A percentile compares a stretch with the other conserved stretches of the same genome.
These are phyloP conservation scores for Camponotus vicinus DNA, from an alignment of 1,140 invertebrate genomes.

Conservation along the genomic window DNA sequence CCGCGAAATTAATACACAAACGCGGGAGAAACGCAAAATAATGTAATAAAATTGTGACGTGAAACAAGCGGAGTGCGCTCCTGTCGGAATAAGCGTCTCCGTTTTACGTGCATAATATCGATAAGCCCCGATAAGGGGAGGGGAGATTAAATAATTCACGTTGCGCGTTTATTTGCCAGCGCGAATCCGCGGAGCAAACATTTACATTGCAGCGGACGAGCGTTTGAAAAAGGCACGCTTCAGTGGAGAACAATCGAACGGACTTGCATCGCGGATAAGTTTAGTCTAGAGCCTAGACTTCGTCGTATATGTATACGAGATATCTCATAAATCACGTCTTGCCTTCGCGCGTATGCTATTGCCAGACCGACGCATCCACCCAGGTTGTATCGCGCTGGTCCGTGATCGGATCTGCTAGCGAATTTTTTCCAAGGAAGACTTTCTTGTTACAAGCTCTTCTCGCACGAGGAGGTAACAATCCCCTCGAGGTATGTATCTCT, in stretches of 20 bases:
- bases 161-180: not conserved
- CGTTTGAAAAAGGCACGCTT: constrained; percentile 1
- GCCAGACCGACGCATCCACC: constrained; percentile 1
- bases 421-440: constrained; percentile 43
- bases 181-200: constrained; percentile 5
- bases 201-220: not conserved
- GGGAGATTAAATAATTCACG: not conserved
- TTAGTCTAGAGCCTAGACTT: constrained; percentile 39
- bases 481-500: constrained; percentile 3
- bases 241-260: not conserved
- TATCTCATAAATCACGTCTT: constrained; percentile 73
- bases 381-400: not conserved
- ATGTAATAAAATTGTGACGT: not conserved
- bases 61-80: not conserved
- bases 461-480: constrained; percentile 65
- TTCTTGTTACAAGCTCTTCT: constrained; percentile 53
- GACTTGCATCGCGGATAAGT: constrained; percentile 20
- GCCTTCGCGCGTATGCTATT: constrained; percentile 23
- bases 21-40: too few species aligned
- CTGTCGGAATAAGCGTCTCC: not conserved
- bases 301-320: constrained; percentile 58
- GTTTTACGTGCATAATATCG: not conserved
- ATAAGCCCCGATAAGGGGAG: not conserved
- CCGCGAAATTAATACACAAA: too few species aligned
- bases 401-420: constrained; percentile 26